Conservation (phyloP, 2,888 invertebrate species). For the Limnephilus marmoratus region DNA sequence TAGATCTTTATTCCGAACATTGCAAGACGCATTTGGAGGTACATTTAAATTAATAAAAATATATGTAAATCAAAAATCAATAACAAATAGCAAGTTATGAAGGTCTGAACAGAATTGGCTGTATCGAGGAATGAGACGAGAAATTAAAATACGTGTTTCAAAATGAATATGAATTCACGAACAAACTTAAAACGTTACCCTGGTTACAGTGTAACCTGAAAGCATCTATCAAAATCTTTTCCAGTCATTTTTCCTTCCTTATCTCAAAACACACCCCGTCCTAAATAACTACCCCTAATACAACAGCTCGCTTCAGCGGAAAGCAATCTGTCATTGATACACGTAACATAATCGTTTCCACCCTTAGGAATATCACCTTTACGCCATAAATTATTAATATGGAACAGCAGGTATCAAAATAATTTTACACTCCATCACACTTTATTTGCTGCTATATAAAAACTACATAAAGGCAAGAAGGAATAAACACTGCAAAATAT, state of each 20-base stretch:
- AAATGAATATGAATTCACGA: too few species aligned
- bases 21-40: too few species aligned
- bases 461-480: not conserved
- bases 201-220: not conserved
- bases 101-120: too few species aligned
- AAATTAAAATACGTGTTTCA: too few species aligned
- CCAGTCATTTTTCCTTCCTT: not conserved
- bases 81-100: too few species aligned
- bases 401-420: not conserved
- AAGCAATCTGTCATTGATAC: not conserved
- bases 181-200: not conserved
- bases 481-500: not conserved
- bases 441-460: not conserved
- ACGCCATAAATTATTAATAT: not conserved
- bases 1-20: too few species aligned
- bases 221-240: not conserved
- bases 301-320: not conserved
- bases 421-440: not conserved
- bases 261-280: not conserved
- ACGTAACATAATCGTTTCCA: not conserved
- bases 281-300: not conserved
- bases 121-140: too few species aligned
- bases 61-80: too few species aligned
- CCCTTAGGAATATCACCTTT: not conserved
- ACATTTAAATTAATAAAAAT: too few species aligned